Base-by-base conservation (phyloP, 2,113 vertebrate species). In the Oryzias woworae region DNA sequence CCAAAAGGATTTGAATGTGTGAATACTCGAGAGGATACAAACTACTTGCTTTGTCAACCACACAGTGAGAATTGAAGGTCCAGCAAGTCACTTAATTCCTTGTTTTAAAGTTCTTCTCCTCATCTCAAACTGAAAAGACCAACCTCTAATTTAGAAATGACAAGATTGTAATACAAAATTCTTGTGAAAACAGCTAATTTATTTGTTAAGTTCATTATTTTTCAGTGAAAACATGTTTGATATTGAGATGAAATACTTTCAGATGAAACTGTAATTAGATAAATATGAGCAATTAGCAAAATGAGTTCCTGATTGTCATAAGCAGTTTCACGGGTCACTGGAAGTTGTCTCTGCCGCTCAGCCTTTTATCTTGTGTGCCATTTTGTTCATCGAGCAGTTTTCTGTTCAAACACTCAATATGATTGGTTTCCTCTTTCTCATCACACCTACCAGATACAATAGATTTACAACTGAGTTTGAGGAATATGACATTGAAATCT, bases 261-360 rank as follows among this genome's bases (percentile, higher is more conserved):
- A 71, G 58, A 82, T 14, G 69, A 86, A 73, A 73, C 73, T 58
- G 55, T 84, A 87, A 88, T 89, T 88, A 87, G 76, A 84, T 87
- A 62, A 70, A 24, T 86, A 76, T 76, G 87, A 89, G 71, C 85
- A 92, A 92, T 92, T 92, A 92, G 87, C 70, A 69, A 87, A 90
- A 86, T 73, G 79, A 84, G 84, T 71, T 77, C 62, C 71, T 47
- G 5, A 57, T 78, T 88, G 90, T 91, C 90, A 75, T 69, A 82
- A 77, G 62, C 24, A 0, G 53, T 90, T 89, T 88, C 22, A 48
- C 12, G 66, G 90, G 73, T 88, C 75, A 75, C 42, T 81, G 78
- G 36, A n/a, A 66, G 60, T 72, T 45, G 59, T 69, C 55, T 47
- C 7, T 47, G 47, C 45, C 59, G 36, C 64, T 46, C 68, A 53